phyloP scores from a whole-genome alignment of 1,140 invertebrate species.

The Orchesella cincta region DNA sequence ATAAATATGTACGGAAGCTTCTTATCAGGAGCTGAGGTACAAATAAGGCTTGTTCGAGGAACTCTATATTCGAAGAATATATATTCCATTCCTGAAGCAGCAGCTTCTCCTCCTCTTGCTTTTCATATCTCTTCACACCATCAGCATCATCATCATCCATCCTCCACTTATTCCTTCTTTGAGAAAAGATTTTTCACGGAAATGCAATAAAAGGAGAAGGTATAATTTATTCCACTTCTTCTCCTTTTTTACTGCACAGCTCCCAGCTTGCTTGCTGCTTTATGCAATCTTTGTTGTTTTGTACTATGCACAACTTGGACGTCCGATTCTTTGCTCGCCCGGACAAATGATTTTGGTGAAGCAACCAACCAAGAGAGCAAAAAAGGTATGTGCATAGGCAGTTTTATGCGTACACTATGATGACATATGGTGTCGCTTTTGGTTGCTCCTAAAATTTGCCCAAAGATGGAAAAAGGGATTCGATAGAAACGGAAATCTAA shows the following conservation, averaged over 20 bases:
- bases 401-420: neutral
- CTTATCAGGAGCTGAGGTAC: neutral
- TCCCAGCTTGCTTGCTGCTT: neutral
- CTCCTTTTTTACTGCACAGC: neutral
- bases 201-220: conserved; percentile 15
- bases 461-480: conserved; percentile 2
- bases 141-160: neutral
- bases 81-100: neutral
- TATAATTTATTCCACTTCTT: conserved; percentile 17
- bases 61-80: too few relatives aligned
- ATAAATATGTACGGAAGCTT: neutral
- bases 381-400: neutral
- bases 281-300: too few relatives aligned
- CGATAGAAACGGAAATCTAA: neutral
- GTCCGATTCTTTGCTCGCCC: neutral
- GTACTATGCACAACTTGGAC: neutral
- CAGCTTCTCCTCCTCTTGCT: neutral
- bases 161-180: neutral
- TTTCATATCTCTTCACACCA: conserved; percentile 7
- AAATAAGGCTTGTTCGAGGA: too few relatives aligned
- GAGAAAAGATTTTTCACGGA: conserved; percentile 7
- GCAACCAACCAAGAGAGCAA: neutral
- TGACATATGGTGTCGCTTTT: conserved; percentile 16
- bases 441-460: neutral
- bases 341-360: neutral